Conservation (phyloP, 2,888 invertebrate species). For the Drosophila colorata region DNA sequence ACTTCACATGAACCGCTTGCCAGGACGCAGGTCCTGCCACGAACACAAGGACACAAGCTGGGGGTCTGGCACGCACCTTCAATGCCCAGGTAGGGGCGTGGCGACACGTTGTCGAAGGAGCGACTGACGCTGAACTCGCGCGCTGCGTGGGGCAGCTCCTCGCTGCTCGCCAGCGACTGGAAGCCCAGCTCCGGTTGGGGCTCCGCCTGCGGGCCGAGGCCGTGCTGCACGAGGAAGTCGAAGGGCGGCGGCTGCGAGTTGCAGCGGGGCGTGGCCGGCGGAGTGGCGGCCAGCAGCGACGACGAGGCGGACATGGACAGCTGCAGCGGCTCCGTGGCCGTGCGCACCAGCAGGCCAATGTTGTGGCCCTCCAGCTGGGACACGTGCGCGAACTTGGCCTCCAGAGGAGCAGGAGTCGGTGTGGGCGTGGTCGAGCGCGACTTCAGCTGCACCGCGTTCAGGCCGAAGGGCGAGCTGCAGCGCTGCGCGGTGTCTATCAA, state of each 20-base stretch:
- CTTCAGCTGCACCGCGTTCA: slow-evolving; percentile 63
- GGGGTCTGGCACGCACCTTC: slow-evolving; percentile 74
- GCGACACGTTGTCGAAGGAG: slow-evolving; percentile 83
- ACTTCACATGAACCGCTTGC: background rate
- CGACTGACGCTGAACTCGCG: slow-evolving; percentile 68
- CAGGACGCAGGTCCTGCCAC: slow-evolving; percentile 6
- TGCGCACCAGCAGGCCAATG: slow-evolving; percentile 77
- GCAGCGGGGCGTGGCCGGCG: slow-evolving; percentile 71
- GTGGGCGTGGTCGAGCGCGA: slow-evolving; percentile 20
- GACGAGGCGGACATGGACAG: slow-evolving; percentile 61
- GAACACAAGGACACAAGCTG: background rate
- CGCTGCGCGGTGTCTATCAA: slow-evolving; percentile 73
- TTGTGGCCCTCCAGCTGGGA: slow-evolving; percentile 82
- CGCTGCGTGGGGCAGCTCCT: slow-evolving; percentile 38
- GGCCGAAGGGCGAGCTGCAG: slow-evolving; percentile 76
- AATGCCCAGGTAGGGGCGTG: slow-evolving; percentile 82
- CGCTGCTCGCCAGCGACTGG: slow-evolving; percentile 51
- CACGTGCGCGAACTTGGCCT: slow-evolving; percentile 63
- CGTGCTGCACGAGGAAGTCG: slow-evolving; percentile 71
- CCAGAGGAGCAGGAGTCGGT: slow-evolving; percentile 26
- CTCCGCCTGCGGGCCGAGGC: slow-evolving; percentile 16
- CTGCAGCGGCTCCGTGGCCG: slow-evolving; percentile 59
- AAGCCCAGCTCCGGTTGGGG: slow-evolving; percentile 26
- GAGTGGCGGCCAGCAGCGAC: slow-evolving; percentile 60
- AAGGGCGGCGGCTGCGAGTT: slow-evolving; percentile 75